phyloP scores from a whole-genome alignment of 2,888 invertebrate genomes.

The Anoplius nigerrimus region DNA sequence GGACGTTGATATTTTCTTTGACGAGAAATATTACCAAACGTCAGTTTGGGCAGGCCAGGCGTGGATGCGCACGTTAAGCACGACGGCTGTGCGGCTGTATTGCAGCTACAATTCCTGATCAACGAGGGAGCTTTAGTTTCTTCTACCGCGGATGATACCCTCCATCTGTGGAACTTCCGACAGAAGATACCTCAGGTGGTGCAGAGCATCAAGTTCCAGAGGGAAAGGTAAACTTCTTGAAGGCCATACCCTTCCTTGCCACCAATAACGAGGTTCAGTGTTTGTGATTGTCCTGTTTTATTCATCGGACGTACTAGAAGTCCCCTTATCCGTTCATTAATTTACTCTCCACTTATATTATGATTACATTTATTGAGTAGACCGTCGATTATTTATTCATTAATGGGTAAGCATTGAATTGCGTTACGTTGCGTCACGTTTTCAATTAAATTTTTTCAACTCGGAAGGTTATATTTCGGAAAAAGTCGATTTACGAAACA shows the following conservation, averaged over 20 bases:
- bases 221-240: conserved; percentile 84
- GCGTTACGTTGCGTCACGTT: too few species aligned
- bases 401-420: too few species aligned
- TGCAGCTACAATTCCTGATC: conserved; percentile 94
- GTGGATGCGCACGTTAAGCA: conserved; percentile 97
- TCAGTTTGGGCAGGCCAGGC: conserved; percentile 95
- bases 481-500: too few species aligned
- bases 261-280: neutral
- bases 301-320: too few species aligned
- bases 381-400: too few species aligned
- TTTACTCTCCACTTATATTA: too few species aligned
- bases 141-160: conserved; percentile 95
- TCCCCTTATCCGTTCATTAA: too few species aligned
- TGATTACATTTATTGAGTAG: too few species aligned
- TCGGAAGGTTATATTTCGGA: too few species aligned
- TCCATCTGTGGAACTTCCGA: conserved; percentile 98
- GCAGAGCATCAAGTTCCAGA: conserved; percentile 97
- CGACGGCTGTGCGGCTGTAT: conserved; percentile 86
- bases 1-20: conserved; percentile 32
- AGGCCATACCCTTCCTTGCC: neutral
- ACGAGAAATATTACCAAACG: conserved; percentile 33
- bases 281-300: neutral
- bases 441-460: too few species aligned
- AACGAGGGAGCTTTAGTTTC: conserved; percentile 98
- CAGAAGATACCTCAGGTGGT: conserved; percentile 96